Evolutionary conservation across 2,797 vertebrate genomes (phyloP).

Genomic region (Tragelaphus eurycerus): DNA sequence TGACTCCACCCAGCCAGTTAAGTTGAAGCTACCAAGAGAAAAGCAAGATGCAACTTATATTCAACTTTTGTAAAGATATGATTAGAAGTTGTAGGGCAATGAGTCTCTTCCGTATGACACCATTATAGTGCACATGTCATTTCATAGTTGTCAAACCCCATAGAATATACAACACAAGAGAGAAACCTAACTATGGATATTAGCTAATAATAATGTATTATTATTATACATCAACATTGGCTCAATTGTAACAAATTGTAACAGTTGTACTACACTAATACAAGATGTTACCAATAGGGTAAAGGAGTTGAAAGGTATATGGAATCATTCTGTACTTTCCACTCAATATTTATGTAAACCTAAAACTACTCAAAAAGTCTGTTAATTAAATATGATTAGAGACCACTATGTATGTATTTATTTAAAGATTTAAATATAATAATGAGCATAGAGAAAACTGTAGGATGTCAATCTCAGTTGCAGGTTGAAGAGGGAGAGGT

Average conservation of each 20-base stretch:
- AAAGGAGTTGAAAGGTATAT: not conserved
- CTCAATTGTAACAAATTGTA: not conserved
- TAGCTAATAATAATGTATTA: not conserved
- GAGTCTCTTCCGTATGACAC: not conserved
- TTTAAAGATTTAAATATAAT: conserved; percentile 18
- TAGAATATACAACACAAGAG: not conserved
- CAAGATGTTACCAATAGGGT: not conserved
- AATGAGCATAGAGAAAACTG: not conserved
- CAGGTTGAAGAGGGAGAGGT: not conserved
- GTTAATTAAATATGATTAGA: not conserved
- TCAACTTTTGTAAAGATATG: not conserved
- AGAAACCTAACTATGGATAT: not conserved
- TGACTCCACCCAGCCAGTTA: not conserved
- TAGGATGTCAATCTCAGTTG: not conserved
- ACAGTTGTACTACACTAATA: not conserved
- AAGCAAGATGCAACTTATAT: not conserved
- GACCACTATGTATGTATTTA: not conserved
- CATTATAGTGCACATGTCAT: not conserved
- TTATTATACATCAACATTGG: not conserved
- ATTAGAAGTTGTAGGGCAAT: not conserved
- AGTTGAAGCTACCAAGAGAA: not conserved
- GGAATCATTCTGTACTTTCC: not conserved
- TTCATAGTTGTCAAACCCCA: not conserved
- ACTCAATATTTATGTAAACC: not conserved
- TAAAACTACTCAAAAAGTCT: not conserved